A percentile compares a stretch with the other conserved stretches of the same genome.
Conservation (phyloP, 1,140 invertebrate genomes). For the Platorchestia sp. region DNA sequence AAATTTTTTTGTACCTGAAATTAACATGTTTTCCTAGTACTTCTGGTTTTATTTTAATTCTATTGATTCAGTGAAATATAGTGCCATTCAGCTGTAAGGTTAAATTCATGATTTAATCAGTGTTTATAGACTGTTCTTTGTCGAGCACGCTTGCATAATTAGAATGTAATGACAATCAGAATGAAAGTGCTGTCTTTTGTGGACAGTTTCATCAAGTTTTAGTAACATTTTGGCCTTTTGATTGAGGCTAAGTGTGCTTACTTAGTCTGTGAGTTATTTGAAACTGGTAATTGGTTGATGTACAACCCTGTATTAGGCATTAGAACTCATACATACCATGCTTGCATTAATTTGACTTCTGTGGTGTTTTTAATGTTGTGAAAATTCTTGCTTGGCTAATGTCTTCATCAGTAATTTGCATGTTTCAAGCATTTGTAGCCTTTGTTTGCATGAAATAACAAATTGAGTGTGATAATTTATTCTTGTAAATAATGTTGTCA, state of each 20-base stretch:
- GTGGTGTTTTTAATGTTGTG: background rate
- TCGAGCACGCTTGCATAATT: too few relatives aligned
- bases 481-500: background rate
- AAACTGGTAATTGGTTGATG: background rate
- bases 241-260: background rate
- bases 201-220: background rate
- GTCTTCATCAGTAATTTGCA: background rate
- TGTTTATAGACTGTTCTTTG: too few relatives aligned
- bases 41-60: too few relatives aligned
- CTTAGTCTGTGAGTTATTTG: background rate
- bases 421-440: background rate
- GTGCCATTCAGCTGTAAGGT: too few relatives aligned
- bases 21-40: too few relatives aligned
- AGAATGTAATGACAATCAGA: too few relatives aligned
- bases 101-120: too few relatives aligned
- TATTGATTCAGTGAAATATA: too few relatives aligned
- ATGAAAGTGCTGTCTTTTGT: too few relatives aligned
- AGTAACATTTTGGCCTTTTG: background rate
- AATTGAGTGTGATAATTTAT: background rate
- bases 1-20: too few relatives aligned
- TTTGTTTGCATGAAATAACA: background rate
- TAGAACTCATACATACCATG: background rate
- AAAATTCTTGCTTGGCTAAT: background rate
- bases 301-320: background rate
- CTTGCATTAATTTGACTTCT: background rate